Percentiles rank a stretch among this genome's conserved stretches.
Evolutionary conservation across 2,888 invertebrate genomes (phyloP).

Genomic region (Limenitis camilla): DNA sequence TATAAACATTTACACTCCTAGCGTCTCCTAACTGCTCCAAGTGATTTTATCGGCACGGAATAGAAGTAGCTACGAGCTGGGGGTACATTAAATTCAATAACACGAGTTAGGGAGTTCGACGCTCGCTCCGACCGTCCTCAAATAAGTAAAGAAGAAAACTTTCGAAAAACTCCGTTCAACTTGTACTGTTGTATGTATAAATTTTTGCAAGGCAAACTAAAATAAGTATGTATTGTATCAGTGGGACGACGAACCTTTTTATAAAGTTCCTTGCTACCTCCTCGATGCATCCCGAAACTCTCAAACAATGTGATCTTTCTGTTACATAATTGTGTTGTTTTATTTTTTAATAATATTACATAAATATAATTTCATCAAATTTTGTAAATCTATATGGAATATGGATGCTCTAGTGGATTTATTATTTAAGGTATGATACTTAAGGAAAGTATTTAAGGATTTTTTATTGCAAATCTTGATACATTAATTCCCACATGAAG

Average conservation of each 20-base stretch:
- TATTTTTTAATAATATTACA: not conserved
- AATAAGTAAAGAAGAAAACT: constrained; percentile 70
- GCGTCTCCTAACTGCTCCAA: constrained; percentile 42
- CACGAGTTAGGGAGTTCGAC: constrained; percentile 71
- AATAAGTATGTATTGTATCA: constrained; percentile 30
- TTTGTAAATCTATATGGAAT: too few species aligned
- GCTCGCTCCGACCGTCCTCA: constrained; percentile 71
- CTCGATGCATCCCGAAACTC: constrained; percentile 4
- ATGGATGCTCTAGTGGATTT: too few species aligned
- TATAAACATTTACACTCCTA: constrained; percentile 15
- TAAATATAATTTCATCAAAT: too few species aligned
- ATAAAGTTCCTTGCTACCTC: constrained; percentile 7
- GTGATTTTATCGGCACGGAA: constrained; percentile 61
- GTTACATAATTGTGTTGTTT: not conserved
- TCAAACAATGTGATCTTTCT: constrained; percentile 7
- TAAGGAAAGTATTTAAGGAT: too few species aligned
- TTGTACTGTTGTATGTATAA: constrained; percentile 59
- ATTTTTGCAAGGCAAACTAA: constrained; percentile 50
- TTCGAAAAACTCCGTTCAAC: constrained; percentile 62
- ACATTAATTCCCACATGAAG: too few species aligned
- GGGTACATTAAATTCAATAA: constrained; percentile 74
- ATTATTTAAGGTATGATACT: too few species aligned
- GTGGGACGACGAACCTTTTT: constrained; percentile 13
- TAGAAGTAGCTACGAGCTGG: constrained; percentile 52
- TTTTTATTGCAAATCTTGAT: too few species aligned